Percentiles rank a stretch among this genome's conserved stretches.
Evolutionary conservation across 2,797 vertebrate genomes (phyloP).

Genomic region (Pogoniulus pusillus): DNA sequence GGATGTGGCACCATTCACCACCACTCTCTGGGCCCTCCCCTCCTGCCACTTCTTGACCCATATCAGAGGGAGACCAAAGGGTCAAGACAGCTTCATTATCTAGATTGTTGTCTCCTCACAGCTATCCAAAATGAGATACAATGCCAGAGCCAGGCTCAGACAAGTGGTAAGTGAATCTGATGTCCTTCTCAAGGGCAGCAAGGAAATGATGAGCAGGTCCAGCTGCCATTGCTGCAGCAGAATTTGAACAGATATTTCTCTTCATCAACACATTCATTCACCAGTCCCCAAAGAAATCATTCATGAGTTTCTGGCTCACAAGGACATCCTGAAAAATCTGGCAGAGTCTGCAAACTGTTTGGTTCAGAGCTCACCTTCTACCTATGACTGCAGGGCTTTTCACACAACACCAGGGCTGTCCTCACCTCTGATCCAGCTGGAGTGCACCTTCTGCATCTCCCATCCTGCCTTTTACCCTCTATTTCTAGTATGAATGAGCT

Average conservation of each 20-base stretch:
- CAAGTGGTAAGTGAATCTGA: not conserved
- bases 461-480: not conserved
- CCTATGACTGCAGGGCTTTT: not conserved
- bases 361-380: not conserved
- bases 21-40: too few relatives aligned
- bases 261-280: not conserved
- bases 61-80: not conserved
- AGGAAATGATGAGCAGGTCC: not conserved
- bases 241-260: not conserved
- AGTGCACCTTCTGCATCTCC: not conserved
- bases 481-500: constrained; percentile 13
- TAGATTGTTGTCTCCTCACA: not conserved
- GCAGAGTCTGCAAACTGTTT: not conserved
- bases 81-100: not conserved
- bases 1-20: too few relatives aligned
- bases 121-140: not conserved
- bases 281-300: not conserved
- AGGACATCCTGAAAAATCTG: not conserved
- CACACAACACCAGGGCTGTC: not conserved
- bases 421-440: constrained; percentile 14
- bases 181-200: not conserved
- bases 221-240: not conserved
- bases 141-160: not conserved
- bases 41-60: too few relatives aligned
- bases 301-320: not conserved